Base-by-base conservation (phyloP, 2,888 invertebrate species). In the Emmelina monodactyla region DNA sequence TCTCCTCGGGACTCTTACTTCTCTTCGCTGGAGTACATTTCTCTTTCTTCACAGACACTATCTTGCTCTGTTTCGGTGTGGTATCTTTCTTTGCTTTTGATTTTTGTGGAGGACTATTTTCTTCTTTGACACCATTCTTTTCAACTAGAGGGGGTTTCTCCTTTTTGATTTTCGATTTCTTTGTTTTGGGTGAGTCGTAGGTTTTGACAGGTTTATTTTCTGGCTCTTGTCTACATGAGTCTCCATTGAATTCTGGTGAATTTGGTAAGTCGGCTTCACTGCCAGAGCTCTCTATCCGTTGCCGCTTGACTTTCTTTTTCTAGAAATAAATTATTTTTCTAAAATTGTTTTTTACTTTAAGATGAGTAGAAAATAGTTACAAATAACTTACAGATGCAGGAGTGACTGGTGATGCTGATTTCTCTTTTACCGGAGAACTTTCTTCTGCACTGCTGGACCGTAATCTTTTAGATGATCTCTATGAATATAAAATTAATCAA, bases 241-340 rank as follows among this genome's bases (percentile, higher is more conserved):
- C n/a, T n/a, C n/a, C n/a, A 12, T 12, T 5, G 7, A 13, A 14
- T n/a, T 14, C 4, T 14, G 42, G 25, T 15, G 45, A 30, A 29
- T 32, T 3, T 16, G 37, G 25, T 42, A 42, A 31, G 36, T 62
- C 64, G 1, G 58, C 28, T 37, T 78, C 78, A 51, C 73, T 73
- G 7, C 53, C 62, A 1, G 73, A 71, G 33, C 76, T 79, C 22
- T 69, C 67, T 44, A 75, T 72, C 13, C 73, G 50, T 39, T 62
- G 68, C 0, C 75, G 60, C 53, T 78, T 79, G 6, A 42, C 13
- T 49, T 62, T 70, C 41, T 61, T 68, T 46, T 65, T 69, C 71
- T 70, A 40, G 15, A 46, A 46, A 34, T 2, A 25, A 25, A 25
- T 25, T 3, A 25, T n/a, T 7, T 25, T 14, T 12, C 4, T 28